These are phyloP conservation scores for Parthenolecanium corni DNA, from an alignment of 2,888 invertebrate genomes.

Conservation along the genomic window DNA sequence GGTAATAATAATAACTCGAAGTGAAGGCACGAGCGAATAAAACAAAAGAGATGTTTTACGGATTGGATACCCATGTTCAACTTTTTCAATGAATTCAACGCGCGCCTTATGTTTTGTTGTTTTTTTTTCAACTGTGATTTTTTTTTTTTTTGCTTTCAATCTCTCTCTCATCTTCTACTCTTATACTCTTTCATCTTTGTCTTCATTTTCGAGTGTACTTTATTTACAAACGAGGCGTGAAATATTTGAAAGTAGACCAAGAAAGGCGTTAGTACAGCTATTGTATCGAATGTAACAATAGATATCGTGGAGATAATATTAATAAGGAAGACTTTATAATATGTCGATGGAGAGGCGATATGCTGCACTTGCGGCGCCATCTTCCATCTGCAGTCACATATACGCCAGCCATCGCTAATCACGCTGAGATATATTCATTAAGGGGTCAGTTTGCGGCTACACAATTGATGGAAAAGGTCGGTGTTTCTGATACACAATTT, in stretches of 20 bases:
- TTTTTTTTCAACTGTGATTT: background rate
- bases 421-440: constrained; percentile 28
- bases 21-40: constrained; percentile 25
- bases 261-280: constrained; percentile 24
- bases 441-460: constrained; percentile 27
- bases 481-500: no score
- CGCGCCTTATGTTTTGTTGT: background rate
- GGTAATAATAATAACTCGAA: constrained; percentile 12
- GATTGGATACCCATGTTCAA: constrained; percentile 15
- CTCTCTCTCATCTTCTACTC: no score
- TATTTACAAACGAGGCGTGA: constrained; percentile 29
- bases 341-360: constrained; percentile 14
- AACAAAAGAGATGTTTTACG: constrained; percentile 26
- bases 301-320: constrained; percentile 29
- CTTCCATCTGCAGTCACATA: background rate
- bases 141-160: background rate
- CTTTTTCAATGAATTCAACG: constrained; percentile 22
- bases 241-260: constrained; percentile 29
- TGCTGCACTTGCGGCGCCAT: constrained; percentile 22
- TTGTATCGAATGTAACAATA: constrained; percentile 19
- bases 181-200: no score
- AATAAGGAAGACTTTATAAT: constrained; percentile 25
- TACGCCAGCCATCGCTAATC: constrained; percentile 10
- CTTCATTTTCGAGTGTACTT: constrained; percentile 1
- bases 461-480: no score